Evolutionary conservation across 2,888 invertebrate species (phyloP).

Genomic region (Apocheima hispidaria): DNA sequence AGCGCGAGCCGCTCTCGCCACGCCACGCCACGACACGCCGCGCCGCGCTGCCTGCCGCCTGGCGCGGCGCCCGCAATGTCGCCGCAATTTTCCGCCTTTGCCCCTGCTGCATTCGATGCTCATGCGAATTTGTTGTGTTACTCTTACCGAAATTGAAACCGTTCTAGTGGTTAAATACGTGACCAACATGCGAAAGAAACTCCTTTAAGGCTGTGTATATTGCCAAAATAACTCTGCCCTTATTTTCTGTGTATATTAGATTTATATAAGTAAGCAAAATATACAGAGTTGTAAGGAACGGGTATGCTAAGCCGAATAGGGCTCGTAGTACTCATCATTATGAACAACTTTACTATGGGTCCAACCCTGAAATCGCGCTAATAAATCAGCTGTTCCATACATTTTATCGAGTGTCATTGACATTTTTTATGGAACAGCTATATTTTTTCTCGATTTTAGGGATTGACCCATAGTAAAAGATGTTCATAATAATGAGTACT

Average conservation of each 20-base stretch:
- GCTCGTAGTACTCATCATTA: no score
- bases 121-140: conserved; percentile 72
- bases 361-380: no score
- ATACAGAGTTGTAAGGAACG: no score
- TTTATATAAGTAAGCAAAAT: conserved; percentile 2
- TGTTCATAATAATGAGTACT: no score
- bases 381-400: no score
- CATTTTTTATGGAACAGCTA: no score
- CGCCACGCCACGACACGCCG: conserved; percentile 51
- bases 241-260: background rate
- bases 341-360: no score
- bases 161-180: conserved; percentile 34
- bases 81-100: conserved; percentile 80
- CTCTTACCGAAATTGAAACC: conserved; percentile 68
- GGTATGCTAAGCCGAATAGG: no score
- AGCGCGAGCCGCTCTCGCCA: conserved; percentile 48
- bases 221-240: conserved; percentile 11
- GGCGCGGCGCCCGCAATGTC: conserved; percentile 54
- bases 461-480: no score
- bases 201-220: background rate
- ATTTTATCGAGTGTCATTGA: no score
- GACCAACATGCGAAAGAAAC: conserved; percentile 20
- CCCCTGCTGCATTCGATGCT: conserved; percentile 71
- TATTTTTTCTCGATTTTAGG: no score
- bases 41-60: conserved; percentile 50